A percentile compares a stretch with the other conserved stretches of the same genome.
Conservation (phyloP, 2,888 invertebrate species). For the Chrysotoxum bicinctum region DNA sequence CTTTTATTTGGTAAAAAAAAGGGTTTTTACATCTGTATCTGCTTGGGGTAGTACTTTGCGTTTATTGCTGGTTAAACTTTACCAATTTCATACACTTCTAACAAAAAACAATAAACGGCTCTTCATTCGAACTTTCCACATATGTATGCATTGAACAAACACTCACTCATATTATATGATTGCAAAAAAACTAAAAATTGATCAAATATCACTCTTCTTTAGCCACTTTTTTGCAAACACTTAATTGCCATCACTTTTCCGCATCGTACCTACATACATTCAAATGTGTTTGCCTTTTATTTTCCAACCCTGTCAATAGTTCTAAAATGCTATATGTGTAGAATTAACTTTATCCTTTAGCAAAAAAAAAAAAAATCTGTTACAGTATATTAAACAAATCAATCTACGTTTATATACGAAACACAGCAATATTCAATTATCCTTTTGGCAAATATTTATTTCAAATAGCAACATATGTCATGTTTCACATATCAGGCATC, state of each 20-base stretch:
- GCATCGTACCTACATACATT: not conserved
- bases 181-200: not conserved
- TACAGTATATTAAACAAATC: constrained; percentile 22
- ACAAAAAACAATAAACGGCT: too few relatives aligned
- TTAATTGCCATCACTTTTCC: not conserved
- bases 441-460: constrained; percentile 67
- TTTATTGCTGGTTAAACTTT: too few relatives aligned
- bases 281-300: constrained; percentile 1
- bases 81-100: too few relatives aligned
- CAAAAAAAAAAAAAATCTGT: not conserved
- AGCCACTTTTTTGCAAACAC: not conserved
- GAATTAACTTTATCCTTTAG: constrained; percentile 23
- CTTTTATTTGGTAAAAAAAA: too few relatives aligned
- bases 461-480: constrained; percentile 64
- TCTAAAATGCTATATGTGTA: constrained; percentile 17
- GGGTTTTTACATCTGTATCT: too few relatives aligned
- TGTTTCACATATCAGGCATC: constrained; percentile 55
- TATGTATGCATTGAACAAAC: not conserved
- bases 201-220: not conserved
- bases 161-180: not conserved
- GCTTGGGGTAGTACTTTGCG: too few relatives aligned
- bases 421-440: constrained; percentile 70
- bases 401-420: not conserved
- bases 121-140: too few relatives aligned
- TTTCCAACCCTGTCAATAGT: not conserved